These are phyloP conservation scores for Phymatocera aterrima DNA, from an alignment of 2,888 invertebrate genomes.

Conservation along the genomic window DNA sequence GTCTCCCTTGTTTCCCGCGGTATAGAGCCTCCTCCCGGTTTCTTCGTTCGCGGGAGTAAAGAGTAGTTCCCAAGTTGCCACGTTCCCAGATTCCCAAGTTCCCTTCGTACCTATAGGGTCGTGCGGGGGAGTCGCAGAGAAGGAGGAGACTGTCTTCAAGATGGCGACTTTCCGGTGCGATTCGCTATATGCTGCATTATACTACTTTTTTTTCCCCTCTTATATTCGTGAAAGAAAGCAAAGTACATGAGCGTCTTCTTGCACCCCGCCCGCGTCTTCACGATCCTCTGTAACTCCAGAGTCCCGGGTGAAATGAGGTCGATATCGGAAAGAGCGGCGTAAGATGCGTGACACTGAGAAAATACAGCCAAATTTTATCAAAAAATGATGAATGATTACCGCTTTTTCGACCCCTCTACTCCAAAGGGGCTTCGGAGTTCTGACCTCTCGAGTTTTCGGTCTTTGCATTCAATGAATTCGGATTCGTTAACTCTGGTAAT, in stretches of 20 bases:
- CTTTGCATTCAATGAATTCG: no score
- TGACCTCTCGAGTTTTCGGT: no score
- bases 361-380: no score
- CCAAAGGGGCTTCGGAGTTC: no score
- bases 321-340: neutral
- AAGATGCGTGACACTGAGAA: no score
- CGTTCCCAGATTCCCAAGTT: constrained; percentile 46
- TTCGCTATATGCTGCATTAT: no score
- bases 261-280: neutral
- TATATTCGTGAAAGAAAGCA: constrained; percentile 17
- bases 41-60: constrained; percentile 22
- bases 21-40: constrained; percentile 1
- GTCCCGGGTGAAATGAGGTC: neutral
- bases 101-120: constrained; percentile 17
- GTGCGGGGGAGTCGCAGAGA: neutral
- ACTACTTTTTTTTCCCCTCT: constrained; percentile 45
- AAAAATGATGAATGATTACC: no score
- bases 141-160: constrained; percentile 58
- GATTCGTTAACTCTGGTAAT: no score
- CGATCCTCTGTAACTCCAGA: neutral
- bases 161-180: constrained; percentile 64
- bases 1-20: constrained; percentile 52
- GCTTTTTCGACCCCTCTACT: no score
- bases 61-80: constrained; percentile 42
- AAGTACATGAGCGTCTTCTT: neutral